Percentiles rank a stretch among this genome's conserved stretches.
These are phyloP conservation scores for Pammene fasciana DNA, from an alignment of 2,888 invertebrate species.

Conservation along the genomic window DNA sequence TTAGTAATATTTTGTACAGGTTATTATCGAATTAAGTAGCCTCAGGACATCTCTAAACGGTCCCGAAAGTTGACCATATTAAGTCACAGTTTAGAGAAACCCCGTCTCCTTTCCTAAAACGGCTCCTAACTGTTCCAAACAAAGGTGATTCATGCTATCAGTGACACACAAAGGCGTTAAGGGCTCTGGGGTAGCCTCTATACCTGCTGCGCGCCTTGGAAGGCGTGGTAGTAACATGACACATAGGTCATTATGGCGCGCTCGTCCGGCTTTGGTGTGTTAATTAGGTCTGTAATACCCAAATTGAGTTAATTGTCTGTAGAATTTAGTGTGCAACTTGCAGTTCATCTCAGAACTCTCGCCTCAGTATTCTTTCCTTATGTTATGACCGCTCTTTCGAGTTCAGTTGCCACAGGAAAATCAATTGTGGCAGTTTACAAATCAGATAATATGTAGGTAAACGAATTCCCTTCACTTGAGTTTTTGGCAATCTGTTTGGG, in stretches of 20 bases:
- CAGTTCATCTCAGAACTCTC: background rate
- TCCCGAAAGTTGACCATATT: background rate
- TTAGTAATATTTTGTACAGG: background rate
- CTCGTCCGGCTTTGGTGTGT: slow-evolving; percentile 99
- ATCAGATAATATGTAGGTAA: too few relatives aligned
- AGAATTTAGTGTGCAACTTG: background rate
- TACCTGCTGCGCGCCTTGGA: slow-evolving; percentile 99
- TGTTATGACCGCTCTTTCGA: background rate
- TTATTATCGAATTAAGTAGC: background rate
- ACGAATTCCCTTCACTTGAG: too few relatives aligned
- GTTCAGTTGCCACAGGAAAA: too few relatives aligned
- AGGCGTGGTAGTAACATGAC: slow-evolving; percentile 99
- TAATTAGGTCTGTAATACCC: slow-evolving; percentile 96
- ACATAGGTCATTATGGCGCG: slow-evolving; percentile 99
- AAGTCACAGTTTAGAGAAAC: slow-evolving; percentile 18
- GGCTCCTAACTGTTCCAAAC: slow-evolving; percentile 31
- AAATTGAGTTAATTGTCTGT: slow-evolving; percentile 41
- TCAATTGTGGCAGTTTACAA: too few relatives aligned
- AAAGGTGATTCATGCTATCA: slow-evolving; percentile 74
- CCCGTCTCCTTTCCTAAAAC: slow-evolving; percentile 25
- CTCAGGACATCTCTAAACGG: slow-evolving; percentile 10
- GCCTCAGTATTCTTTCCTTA: background rate
- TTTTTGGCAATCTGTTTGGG: too few relatives aligned
- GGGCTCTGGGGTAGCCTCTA: slow-evolving; percentile 65
- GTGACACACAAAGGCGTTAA: slow-evolving; percentile 80